Percentiles rank a stretch among this genome's conserved stretches.
These are phyloP conservation scores for Epicauta chinensis DNA, from an alignment of 1,140 invertebrate genomes.

Conservation along the genomic window DNA sequence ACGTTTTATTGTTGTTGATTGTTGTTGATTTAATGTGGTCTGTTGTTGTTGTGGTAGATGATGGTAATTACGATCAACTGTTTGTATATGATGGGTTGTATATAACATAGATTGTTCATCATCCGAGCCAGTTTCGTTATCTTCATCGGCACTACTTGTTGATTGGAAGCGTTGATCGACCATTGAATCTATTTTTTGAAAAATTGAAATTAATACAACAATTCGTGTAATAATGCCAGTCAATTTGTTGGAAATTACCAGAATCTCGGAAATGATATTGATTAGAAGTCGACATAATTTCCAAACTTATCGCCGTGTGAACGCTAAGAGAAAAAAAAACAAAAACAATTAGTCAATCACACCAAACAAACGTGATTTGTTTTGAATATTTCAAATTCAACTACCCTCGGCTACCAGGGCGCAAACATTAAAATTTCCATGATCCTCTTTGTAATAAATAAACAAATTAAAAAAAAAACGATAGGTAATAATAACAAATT, in stretches of 20 bases:
- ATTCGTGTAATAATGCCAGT: too few relatives aligned
- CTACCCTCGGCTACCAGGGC: too few relatives aligned
- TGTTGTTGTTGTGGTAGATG: constrained; percentile 20
- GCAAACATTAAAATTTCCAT: constrained; percentile 3
- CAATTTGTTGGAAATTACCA: too few relatives aligned
- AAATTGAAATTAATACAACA: too few relatives aligned
- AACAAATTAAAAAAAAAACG: too few relatives aligned
- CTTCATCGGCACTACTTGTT: constrained; percentile 37
- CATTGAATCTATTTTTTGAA: constrained; percentile 5
- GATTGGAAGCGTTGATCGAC: constrained; percentile 32
- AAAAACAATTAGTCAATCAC: constrained; percentile 2
- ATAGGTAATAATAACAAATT: too few relatives aligned
- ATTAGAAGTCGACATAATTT: constrained; percentile 18
- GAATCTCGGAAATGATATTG: constrained; percentile 21
- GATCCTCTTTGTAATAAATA: constrained; percentile 12
- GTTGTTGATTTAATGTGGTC: constrained; percentile 23
- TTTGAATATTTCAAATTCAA: not conserved
- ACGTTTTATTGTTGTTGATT: constrained; percentile 53
- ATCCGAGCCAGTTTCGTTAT: constrained; percentile 36
- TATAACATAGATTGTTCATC: constrained; percentile 33
- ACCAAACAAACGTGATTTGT: constrained; percentile 5
- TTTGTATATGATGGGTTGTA: constrained; percentile 31
- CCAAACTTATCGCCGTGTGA: not conserved
- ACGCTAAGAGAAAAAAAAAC: not conserved
- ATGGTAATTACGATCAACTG: constrained; percentile 7